phyloP scores from a whole-genome alignment of 2,113 vertebrate species.

The Phalacrocorax aristotelis region DNA sequence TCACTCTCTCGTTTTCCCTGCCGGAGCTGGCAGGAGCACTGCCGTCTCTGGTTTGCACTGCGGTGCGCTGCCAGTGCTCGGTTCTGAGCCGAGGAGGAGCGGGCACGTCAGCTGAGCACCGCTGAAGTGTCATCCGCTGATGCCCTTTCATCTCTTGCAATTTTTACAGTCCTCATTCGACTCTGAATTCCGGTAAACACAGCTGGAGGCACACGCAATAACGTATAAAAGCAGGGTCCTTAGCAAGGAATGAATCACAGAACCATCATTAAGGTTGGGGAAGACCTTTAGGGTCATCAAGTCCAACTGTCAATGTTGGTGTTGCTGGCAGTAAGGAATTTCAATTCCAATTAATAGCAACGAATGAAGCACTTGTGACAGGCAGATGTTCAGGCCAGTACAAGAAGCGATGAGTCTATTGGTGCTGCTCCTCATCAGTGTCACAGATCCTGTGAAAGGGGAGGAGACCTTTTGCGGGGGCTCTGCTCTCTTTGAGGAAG shows the following conservation, averaged over 20 bases:
- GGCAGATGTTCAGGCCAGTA: background rate
- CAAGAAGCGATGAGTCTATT: background rate
- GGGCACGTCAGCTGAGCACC: background rate
- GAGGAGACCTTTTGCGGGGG: background rate
- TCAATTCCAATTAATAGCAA: background rate
- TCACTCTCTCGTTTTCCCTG: accelerated
- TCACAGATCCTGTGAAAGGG: background rate
- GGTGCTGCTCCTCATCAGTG: accelerated
- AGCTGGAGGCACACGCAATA: background rate
- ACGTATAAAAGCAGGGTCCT: background rate
- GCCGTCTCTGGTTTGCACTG: background rate
- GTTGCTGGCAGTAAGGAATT: background rate
- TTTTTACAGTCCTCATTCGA: background rate
- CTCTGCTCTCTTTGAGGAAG: background rate
- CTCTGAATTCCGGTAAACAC: background rate
- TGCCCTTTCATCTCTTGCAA: too few relatives aligned
- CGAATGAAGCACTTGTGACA: background rate
- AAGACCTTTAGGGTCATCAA: too few relatives aligned
- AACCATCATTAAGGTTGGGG: too few relatives aligned
- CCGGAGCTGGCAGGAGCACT: background rate
- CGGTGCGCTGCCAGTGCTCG: accelerated
- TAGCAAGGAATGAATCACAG: too few relatives aligned
- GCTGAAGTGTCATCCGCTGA: accelerated
- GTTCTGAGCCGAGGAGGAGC: background rate
- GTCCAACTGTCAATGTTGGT: background rate